Evolutionary conservation across 2,888 invertebrate genomes (phyloP).

Genomic region (Halocaridina rubra): DNA sequence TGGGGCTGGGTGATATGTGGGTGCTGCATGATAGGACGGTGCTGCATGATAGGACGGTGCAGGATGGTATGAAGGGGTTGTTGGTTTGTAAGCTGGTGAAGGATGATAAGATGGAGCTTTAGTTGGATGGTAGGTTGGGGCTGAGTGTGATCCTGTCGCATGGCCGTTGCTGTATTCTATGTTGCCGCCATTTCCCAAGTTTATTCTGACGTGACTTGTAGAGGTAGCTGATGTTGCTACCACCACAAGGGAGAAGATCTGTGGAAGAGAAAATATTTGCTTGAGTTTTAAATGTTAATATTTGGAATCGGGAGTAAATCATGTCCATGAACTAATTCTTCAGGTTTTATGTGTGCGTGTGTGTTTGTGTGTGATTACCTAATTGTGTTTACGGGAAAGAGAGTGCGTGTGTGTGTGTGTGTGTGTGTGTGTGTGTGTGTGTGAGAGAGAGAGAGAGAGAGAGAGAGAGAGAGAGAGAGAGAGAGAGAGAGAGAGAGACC

Average conservation of each 20-base stretch:
- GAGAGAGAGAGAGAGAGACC: too few species aligned
- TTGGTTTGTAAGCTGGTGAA: neutral
- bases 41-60: neutral
- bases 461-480: too few species aligned
- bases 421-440: too few species aligned
- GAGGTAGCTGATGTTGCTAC: neutral
- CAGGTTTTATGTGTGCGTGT: too few species aligned
- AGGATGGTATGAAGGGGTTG: neutral
- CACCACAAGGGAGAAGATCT: neutral
- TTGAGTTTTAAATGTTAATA: too few species aligned
- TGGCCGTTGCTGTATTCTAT: neutral
- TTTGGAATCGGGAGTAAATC: too few species aligned
- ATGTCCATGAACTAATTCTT: too few species aligned
- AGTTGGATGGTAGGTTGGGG: neutral
- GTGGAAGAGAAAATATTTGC: neutral
- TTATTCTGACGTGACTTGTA: neutral
- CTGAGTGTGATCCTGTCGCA: neutral
- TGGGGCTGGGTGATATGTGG: neutral
- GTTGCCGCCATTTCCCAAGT: neutral
- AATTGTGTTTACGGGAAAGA: too few species aligned
- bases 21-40: constrained; percentile 1
- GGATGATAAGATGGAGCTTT: neutral
- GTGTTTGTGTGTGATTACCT: too few species aligned
- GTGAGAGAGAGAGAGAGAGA: too few species aligned
- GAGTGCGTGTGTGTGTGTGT: too few species aligned